Evolutionary conservation across 2,888 invertebrate species (phyloP).

Genomic region (Gymnocheta viridis): DNA sequence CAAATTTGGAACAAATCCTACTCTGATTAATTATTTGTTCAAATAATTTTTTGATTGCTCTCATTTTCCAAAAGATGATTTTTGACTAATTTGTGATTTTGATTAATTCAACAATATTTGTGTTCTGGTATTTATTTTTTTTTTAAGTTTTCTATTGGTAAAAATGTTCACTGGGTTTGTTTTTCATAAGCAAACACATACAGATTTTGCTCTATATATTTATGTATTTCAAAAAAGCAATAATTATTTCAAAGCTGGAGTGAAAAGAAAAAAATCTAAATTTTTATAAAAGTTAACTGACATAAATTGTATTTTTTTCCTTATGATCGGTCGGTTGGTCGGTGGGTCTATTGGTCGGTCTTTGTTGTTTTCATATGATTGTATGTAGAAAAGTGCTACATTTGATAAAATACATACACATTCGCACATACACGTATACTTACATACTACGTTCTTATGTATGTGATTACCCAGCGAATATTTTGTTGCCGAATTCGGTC

Average conservation of each 20-base stretch:
- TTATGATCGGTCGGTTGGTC: not conserved
- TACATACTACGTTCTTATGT: not conserved
- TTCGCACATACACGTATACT: not conserved
- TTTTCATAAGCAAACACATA: not conserved
- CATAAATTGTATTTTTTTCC: constrained; percentile 24
- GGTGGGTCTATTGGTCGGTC: not conserved
- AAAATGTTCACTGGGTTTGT: not conserved
- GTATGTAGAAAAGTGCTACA: not conserved
- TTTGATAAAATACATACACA: not conserved
- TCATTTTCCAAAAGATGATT: too few relatives aligned
- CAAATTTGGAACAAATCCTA: too few relatives aligned
- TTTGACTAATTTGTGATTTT: too few relatives aligned
- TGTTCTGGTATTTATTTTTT: too few relatives aligned
- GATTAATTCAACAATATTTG: too few relatives aligned
- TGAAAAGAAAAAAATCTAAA: not conserved
- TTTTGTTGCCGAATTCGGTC: too few relatives aligned
- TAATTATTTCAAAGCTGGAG: constrained; percentile 31
- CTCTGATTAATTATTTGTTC: too few relatives aligned
- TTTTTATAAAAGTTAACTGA: constrained; percentile 34
- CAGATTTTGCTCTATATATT: constrained; percentile 27
- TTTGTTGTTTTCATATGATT: not conserved
- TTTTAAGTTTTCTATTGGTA: too few relatives aligned
- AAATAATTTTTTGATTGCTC: too few relatives aligned
- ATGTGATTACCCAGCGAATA: too few relatives aligned
- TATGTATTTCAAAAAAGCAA: too few relatives aligned